A percentile compares a stretch with the other conserved stretches of the same genome.
Evolutionary conservation across 2,113 vertebrate genomes (phyloP).

Genomic region (Dasyurus viverrinus): DNA sequence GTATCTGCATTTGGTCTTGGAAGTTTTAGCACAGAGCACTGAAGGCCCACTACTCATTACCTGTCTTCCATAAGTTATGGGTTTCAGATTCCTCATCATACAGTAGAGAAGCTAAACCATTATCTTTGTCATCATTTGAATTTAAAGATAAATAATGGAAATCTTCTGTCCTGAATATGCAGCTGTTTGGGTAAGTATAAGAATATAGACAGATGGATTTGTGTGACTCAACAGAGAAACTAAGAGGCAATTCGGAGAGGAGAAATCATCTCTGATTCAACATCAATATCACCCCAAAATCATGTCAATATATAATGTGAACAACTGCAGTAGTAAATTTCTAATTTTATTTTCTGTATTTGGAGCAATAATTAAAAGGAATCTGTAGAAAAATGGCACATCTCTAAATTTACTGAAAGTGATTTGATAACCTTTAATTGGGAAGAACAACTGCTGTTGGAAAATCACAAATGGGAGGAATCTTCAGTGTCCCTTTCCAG

Average conservation of each 20-base stretch:
- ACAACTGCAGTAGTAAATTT: background rate
- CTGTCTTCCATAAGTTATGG: background rate
- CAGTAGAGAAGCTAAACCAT: background rate
- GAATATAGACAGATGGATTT: background rate
- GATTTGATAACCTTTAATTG: background rate
- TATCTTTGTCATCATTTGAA: background rate
- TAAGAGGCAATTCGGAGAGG: background rate
- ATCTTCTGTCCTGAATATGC: background rate
- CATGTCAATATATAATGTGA: background rate
- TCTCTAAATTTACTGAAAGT: slow-evolving; percentile 12
- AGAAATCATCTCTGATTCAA: background rate
- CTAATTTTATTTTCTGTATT: background rate
- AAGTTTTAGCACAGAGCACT: background rate
- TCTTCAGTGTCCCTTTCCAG: background rate
- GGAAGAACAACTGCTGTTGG: background rate
- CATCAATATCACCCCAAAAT: background rate
- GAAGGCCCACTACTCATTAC: background rate
- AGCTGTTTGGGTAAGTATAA: background rate
- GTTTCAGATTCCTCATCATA: background rate
- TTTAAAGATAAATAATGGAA: background rate
- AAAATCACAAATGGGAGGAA: background rate
- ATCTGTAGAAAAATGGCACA: background rate
- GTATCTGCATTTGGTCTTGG: background rate
- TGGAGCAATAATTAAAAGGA: background rate
- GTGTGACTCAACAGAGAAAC: background rate